Percentiles rank a stretch among this genome's conserved stretches.
These are phyloP conservation scores for Dicyrtoma fusca DNA, from an alignment of 2,888 invertebrate species.

Conservation along the genomic window DNA sequence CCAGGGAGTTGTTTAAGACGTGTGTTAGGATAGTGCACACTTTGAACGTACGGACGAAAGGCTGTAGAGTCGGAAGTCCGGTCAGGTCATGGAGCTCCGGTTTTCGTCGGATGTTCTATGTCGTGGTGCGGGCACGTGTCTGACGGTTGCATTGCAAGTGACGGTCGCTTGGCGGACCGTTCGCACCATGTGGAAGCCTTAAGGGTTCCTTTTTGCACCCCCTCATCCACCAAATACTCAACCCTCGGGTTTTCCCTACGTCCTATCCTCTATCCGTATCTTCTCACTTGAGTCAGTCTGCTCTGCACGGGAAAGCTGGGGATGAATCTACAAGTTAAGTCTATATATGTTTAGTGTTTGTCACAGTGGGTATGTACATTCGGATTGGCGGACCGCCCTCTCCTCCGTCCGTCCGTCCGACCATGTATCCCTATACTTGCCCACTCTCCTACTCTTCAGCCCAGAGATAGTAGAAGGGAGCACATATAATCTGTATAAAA, in stretches of 20 bases:
- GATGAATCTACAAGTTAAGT: background rate
- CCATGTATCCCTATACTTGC: too few species aligned
- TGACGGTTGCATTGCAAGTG: conserved; percentile 55
- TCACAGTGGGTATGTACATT: background rate
- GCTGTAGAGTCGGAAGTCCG: conserved; percentile 37
- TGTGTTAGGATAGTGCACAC: too few species aligned
- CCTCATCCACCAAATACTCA: conserved; percentile 25
- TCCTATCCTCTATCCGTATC: background rate
- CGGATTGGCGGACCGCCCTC: conserved; percentile 20
- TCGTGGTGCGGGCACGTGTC: conserved; percentile 56
- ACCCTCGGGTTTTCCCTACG: conserved; percentile 9
- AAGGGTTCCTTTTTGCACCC: conserved; percentile 45
- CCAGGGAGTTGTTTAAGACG: too few species aligned
- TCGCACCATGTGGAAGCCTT: conserved; percentile 40
- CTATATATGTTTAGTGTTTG: too few species aligned
- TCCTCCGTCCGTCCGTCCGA: too few species aligned
- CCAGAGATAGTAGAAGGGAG: too few species aligned
- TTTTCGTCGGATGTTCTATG: conserved; percentile 48
- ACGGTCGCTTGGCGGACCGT: conserved; percentile 51
- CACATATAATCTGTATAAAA: background rate
- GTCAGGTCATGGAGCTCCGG: conserved; percentile 51
- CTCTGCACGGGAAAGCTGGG: background rate
- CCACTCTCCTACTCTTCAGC: too few species aligned
- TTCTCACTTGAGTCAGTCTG: background rate
- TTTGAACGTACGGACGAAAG: too few species aligned